Evolutionary conservation across 2,888 invertebrate genomes (phyloP).

Genomic region (Troilus luridus): DNA sequence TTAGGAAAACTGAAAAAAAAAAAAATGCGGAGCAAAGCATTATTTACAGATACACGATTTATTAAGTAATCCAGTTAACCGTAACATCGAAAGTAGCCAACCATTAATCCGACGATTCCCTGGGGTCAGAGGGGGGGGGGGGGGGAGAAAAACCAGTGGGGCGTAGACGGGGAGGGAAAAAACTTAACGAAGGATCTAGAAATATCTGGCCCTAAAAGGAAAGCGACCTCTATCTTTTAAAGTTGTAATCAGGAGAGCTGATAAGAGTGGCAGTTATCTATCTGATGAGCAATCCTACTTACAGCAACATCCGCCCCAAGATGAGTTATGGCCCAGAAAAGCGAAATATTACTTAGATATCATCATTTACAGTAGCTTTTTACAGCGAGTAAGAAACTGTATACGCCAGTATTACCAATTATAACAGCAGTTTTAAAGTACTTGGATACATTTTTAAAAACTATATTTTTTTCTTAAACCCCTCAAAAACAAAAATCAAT

Average conservation of each 20-base stretch:
- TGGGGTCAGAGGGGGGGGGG: not conserved
- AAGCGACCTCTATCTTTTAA: constrained; percentile 26
- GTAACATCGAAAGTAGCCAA: not conserved
- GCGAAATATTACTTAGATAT: not conserved
- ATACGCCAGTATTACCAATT: not conserved
- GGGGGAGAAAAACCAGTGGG: not conserved
- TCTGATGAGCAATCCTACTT: not conserved
- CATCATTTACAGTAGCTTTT: not conserved
- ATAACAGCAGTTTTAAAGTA: too few species aligned
- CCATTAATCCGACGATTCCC: not conserved
- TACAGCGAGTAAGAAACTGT: not conserved
- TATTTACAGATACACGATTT: not conserved
- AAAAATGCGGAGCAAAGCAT: not conserved
- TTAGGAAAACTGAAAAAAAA: too few species aligned
- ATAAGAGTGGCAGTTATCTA: constrained; percentile 32
- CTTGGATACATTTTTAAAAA: too few species aligned
- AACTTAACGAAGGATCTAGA: not conserved
- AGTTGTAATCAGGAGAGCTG: constrained; percentile 15
- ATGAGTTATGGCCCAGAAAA: not conserved
- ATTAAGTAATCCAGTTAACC: not conserved
- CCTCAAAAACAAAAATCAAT: too few species aligned
- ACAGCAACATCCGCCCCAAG: not conserved
- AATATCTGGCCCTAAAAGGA: not conserved
- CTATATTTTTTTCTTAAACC: too few species aligned
- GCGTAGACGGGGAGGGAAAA: not conserved